Conservation (phyloP, 2,888 invertebrate genomes). For the Stegophylla sp. region DNA sequence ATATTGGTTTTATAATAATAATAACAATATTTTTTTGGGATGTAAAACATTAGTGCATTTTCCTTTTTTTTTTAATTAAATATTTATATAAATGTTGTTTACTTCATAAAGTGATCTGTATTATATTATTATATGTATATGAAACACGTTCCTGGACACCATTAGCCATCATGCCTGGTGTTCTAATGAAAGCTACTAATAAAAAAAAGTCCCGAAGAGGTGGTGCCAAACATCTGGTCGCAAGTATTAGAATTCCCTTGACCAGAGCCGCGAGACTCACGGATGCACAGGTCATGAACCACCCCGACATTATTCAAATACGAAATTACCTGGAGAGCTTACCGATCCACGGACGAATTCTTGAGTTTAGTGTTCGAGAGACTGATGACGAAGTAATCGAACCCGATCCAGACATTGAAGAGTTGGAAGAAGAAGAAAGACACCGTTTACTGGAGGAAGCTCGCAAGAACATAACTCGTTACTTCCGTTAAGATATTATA, state of each 20-base stretch:
- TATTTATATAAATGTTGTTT: background rate
- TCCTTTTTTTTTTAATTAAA: no score
- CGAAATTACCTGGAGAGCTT: background rate
- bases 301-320: background rate
- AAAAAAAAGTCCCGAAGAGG: background rate
- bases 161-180: conserved; percentile 23
- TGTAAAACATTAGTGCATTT: no score
- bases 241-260: background rate
- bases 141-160: conserved; percentile 8
- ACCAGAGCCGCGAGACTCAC: background rate
- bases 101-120: conserved; percentile 5
- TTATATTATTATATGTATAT: conserved; percentile 22
- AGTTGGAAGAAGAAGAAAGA: background rate
- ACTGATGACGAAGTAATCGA: background rate
- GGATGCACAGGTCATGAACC: background rate
- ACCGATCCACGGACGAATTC: background rate
- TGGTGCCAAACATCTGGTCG: background rate
- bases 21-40: no score
- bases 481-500: conserved; percentile 17
- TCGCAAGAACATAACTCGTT: conserved; percentile 15
- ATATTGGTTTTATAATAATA: no score
- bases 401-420: background rate
- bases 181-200: background rate
- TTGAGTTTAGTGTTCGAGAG: background rate
- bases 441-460: background rate